Base-by-base conservation (phyloP, 2,888 invertebrate genomes). In the Polyommatus icarus region DNA sequence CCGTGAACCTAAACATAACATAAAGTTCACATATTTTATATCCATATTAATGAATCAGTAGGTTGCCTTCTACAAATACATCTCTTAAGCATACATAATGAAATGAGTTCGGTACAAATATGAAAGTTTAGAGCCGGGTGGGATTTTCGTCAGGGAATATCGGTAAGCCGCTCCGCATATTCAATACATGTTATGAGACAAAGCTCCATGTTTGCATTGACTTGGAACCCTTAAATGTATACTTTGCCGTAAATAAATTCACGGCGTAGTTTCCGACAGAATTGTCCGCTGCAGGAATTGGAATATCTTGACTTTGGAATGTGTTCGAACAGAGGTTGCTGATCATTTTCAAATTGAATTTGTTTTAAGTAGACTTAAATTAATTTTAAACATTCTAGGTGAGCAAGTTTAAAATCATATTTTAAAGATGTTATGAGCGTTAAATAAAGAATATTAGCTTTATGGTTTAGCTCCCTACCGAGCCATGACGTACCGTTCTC, bases 171-270 rank as follows among this genome's bases (percentile, higher is more conserved):
- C 15, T 5, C 29, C 12, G 15, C 67, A 67, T 67, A 67, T 67
- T 67, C 67, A 67, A 67, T 67, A 67, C 67, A 67, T 67, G 67
- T 67, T 67, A 67, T 67, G 67, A 67, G 67, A 67, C 67, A 67
- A 67, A 67, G 67, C 67, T 67, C 29, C 67, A 32, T 67, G 67
- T 67, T 32, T 29, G 67, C 32, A 67, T 67, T 67, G 29, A 32
- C 29, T 67, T 67, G 29, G 29, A 67, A 67, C 67, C 67, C 67
- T 67, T 67, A 32, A 67, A 67, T 67, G 67, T 67, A 32, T 67
- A 32, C 29, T 67, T 67, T 67, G 29, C 29, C 29, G 29, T 18
- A 67, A 67, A 20, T 32, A 67, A 29, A 67, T 67, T 67, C 67
- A 67, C 15, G 0, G 3, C 29, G 67, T 67, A 29, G 29, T 67